A percentile compares a stretch with the other conserved stretches of the same genome.
phyloP scores from a whole-genome alignment of 2,797 vertebrate species.

The Hirundo rustica region DNA sequence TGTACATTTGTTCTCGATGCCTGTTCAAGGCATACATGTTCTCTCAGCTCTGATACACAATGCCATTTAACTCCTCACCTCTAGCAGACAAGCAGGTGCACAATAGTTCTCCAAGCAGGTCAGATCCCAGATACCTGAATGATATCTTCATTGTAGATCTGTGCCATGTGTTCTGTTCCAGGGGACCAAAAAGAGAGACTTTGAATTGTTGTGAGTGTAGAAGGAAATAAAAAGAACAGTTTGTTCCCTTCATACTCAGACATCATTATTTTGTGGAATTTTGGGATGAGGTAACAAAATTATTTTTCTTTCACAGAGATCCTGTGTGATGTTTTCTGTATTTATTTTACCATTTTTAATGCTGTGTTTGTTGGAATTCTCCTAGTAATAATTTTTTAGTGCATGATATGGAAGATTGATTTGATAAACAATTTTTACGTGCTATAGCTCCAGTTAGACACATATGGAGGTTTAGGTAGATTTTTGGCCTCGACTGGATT shows the following conservation, averaged over 20 bases:
- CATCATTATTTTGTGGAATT: not conserved
- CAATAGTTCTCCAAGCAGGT: not conserved
- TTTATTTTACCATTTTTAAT: not conserved
- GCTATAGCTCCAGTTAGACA: not conserved
- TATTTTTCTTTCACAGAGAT: not conserved
- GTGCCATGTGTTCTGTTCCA: not conserved
- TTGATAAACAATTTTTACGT: not conserved
- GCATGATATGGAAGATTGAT: not conserved
- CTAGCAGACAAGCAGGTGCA: not conserved
- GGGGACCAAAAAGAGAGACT: not conserved
- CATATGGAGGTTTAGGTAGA: not conserved
- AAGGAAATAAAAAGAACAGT: not conserved
- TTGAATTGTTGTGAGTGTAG: too few relatives aligned
- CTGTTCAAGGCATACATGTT: fast-evolving
- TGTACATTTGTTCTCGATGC: not conserved
- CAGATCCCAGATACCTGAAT: not conserved
- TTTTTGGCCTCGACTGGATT: not conserved
- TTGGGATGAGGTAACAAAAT: not conserved
- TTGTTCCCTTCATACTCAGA: not conserved
- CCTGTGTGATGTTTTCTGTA: not conserved
- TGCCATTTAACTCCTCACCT: not conserved
- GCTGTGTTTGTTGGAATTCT: not conserved
- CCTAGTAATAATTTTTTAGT: not conserved
- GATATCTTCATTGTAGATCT: not conserved
- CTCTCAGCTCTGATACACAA: not conserved